phyloP scores from a whole-genome alignment of 2,113 vertebrate species.

The Aythya baeri region DNA sequence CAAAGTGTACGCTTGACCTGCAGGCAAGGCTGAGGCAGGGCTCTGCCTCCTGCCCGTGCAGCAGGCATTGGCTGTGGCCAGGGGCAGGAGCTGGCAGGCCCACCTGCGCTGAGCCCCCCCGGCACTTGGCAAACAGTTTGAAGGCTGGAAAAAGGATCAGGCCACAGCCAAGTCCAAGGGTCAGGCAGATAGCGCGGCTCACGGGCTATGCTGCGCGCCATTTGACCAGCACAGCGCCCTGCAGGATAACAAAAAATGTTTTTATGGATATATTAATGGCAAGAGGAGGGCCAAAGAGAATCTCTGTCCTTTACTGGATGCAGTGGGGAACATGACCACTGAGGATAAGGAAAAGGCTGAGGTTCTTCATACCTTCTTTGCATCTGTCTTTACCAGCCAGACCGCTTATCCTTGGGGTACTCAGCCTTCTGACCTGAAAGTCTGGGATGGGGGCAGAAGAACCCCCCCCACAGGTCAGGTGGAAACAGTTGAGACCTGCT shows the following conservation, averaged over 20 bases:
- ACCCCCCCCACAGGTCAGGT: no score
- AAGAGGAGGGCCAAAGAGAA: no score
- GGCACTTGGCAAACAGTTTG: not conserved
- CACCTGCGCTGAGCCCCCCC: not conserved
- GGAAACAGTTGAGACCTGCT: no score
- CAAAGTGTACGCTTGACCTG: rapidly evolving
- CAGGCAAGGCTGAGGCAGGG: not conserved
- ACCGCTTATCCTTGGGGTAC: no score
- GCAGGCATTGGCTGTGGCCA: not conserved
- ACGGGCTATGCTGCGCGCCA: rapidly evolving
- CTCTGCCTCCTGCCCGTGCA: not conserved
- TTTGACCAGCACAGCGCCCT: rapidly evolving
- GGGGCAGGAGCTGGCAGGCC: not conserved
- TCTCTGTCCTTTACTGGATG: no score
- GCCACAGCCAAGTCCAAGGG: constrained; percentile 13
- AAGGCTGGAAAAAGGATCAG: not conserved
- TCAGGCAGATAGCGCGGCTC: not conserved
- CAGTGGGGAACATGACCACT: no score
- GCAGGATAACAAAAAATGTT: not conserved
- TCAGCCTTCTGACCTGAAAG: no score
- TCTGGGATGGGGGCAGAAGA: no score
- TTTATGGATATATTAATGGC: no score
- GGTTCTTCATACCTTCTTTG: no score
- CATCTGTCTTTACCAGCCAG: no score
- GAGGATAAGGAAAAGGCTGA: no score